A percentile compares a stretch with the other conserved stretches of the same genome.
phyloP scores from a whole-genome alignment of 2,797 vertebrate species.

The Thaleichthys pacificus region DNA sequence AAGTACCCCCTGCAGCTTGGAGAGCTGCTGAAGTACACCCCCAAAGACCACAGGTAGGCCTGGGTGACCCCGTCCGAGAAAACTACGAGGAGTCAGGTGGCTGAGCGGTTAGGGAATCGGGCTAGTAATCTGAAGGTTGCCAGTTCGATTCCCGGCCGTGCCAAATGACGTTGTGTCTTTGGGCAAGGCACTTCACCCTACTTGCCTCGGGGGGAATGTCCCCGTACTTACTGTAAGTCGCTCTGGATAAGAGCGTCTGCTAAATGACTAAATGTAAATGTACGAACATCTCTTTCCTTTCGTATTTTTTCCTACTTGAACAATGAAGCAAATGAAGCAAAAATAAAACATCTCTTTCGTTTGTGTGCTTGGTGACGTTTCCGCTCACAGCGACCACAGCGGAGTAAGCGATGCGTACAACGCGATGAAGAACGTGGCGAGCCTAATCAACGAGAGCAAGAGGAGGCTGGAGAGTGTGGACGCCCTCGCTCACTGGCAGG shows the following conservation, averaged over 20 bases:
- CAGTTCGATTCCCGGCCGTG: too few species aligned
- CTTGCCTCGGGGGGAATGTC: too few species aligned
- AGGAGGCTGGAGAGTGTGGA: constrained; percentile 92
- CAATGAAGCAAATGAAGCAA: not conserved
- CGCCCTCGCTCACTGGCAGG: constrained; percentile 95
- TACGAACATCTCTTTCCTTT: too few species aligned
- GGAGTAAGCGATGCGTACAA: constrained; percentile 88
- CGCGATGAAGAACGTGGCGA: constrained; percentile 96
- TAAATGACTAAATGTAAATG: too few species aligned
- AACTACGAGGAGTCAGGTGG: too few species aligned
- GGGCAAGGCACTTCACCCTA: too few species aligned
- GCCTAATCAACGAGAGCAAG: constrained; percentile 96
- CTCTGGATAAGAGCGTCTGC: too few species aligned
- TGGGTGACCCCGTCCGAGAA: too few species aligned
- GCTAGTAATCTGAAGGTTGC: too few species aligned
- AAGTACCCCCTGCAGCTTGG: constrained; percentile 97
- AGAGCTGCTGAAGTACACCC: constrained; percentile 96
- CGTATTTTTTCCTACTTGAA: not conserved
- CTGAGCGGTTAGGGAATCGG: too few species aligned
- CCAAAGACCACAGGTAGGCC: constrained; percentile 88
- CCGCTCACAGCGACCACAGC: constrained; percentile 80
- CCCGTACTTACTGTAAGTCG: too few species aligned
- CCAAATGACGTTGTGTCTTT: too few species aligned
- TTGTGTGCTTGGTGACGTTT: not conserved
- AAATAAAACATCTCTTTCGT: not conserved